Percentiles rank a stretch among this genome's conserved stretches.
These are phyloP conservation scores for Monomorium pharaonis DNA, from an alignment of 1,140 invertebrate genomes.

Conservation along the genomic window DNA sequence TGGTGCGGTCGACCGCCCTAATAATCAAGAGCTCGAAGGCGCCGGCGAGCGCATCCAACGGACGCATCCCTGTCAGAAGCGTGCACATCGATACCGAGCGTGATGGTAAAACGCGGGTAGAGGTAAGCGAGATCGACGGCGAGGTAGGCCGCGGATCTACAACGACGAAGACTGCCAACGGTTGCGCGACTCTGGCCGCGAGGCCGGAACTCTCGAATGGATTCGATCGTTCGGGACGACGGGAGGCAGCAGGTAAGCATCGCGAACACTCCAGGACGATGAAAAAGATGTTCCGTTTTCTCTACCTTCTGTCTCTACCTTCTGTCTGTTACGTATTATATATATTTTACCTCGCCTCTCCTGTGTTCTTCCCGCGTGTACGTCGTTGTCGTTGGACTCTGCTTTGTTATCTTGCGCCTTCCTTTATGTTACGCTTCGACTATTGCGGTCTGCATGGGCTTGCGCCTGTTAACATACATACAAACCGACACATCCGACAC, in stretches of 20 bases:
- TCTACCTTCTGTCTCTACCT: background rate
- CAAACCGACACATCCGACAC: constrained; percentile 8
- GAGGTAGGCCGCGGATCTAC: constrained; percentile 20
- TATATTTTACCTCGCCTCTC: background rate
- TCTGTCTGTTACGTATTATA: background rate
- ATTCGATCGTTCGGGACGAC: constrained; percentile 43
- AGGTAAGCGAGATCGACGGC: constrained; percentile 65
- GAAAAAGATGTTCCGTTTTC: background rate
- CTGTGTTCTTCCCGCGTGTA: background rate
- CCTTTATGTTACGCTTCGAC: constrained; percentile 53
- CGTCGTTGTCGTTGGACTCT: constrained; percentile 16
- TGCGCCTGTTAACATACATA: constrained; percentile 50
- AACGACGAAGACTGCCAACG: constrained; percentile 54
- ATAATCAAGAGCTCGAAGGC: constrained; percentile 82
- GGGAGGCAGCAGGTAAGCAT: constrained; percentile 63
- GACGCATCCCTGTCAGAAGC: constrained; percentile 9
- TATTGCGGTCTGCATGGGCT: constrained; percentile 55
- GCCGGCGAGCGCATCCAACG: constrained; percentile 57
- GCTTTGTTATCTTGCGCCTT: constrained; percentile 16
- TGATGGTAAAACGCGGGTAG: constrained; percentile 64
- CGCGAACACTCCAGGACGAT: background rate
- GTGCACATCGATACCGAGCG: background rate
- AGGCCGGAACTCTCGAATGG: constrained; percentile 48
- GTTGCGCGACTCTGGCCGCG: constrained; percentile 30
- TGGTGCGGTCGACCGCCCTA: constrained; percentile 82